phyloP scores from a whole-genome alignment of 2,888 invertebrate genomes.

The Catocala sponsa region DNA sequence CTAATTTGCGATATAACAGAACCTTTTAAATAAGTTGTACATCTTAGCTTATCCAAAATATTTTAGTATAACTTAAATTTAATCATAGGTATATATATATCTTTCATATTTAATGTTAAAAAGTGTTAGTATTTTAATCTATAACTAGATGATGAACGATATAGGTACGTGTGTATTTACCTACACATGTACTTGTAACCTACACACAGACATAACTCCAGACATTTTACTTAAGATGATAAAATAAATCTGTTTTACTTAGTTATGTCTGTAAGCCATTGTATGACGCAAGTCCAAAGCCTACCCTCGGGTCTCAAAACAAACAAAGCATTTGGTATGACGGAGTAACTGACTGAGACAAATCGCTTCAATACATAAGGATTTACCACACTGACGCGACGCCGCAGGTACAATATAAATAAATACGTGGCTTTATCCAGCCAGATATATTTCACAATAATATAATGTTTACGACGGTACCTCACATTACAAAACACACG shows the following conservation, averaged over 20 bases:
- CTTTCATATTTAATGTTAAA: too few species aligned
- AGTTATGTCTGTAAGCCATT: constrained; percentile 30
- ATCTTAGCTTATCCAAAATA: too few species aligned
- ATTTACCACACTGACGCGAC: constrained; percentile 51
- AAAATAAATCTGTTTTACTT: constrained; percentile 28
- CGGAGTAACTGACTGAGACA: constrained; percentile 66
- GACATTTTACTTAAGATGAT: not conserved
- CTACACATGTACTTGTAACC: too few species aligned
- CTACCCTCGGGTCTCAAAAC: constrained; percentile 54
- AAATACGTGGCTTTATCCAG: constrained; percentile 40
- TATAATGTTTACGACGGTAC: constrained; percentile 21
- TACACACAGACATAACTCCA: constrained; percentile 1
- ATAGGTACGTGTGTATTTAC: too few species aligned
- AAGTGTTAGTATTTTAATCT: too few species aligned
- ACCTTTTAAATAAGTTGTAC: too few species aligned
- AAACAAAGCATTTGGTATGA: constrained; percentile 63
- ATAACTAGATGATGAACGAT: not conserved
- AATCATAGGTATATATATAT: too few species aligned
- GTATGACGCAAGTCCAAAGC: constrained; percentile 43
- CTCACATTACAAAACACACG: constrained; percentile 11
- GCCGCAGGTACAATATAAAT: constrained; percentile 54
- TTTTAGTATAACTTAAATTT: too few species aligned
- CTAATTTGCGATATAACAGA: too few species aligned
- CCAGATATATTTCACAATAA: constrained; percentile 31
- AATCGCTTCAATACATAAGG: constrained; percentile 67